Evolutionary conservation across 2,797 vertebrate genomes (phyloP).

Genomic region (Hipposideros larvatus): DNA sequence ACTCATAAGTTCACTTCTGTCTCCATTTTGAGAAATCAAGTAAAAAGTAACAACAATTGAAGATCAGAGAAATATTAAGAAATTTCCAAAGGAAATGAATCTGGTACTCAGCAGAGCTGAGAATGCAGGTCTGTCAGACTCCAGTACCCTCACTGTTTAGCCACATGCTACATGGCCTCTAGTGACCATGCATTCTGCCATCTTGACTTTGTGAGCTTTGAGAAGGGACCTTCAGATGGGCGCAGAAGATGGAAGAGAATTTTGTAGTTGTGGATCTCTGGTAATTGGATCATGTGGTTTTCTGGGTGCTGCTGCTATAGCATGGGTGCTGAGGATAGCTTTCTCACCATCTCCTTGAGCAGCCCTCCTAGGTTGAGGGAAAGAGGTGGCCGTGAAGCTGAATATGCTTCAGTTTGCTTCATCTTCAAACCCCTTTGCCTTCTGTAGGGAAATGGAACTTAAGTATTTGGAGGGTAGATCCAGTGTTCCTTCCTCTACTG

Average conservation of each 20-base stretch:
- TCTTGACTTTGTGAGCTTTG: neutral
- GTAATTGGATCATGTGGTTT: neutral
- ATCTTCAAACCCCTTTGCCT: neutral
- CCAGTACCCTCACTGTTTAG: neutral
- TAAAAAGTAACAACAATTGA: neutral
- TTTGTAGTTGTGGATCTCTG: neutral
- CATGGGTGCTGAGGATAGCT: neutral
- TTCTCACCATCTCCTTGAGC: neutral
- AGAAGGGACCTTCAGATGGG: neutral
- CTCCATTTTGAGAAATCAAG: constrained; percentile 20
- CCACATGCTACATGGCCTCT: neutral
- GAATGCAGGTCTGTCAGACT: neutral
- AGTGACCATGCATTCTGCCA: neutral
- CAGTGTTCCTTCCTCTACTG: neutral
- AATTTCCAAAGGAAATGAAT: neutral
- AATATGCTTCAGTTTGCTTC: neutral
- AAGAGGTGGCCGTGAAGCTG: neutral
- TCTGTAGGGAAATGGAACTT: neutral
- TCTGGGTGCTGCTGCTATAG: neutral
- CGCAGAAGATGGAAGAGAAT: neutral
- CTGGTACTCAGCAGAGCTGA: neutral
- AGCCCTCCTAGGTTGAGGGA: neutral
- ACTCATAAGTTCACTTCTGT: neutral
- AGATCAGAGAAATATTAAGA: neutral
- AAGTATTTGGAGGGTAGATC: neutral